Percentiles rank a stretch among this genome's conserved stretches.
Evolutionary conservation across 2,113 vertebrate genomes (phyloP).

Genomic region (Rhinoderma darwinii): DNA sequence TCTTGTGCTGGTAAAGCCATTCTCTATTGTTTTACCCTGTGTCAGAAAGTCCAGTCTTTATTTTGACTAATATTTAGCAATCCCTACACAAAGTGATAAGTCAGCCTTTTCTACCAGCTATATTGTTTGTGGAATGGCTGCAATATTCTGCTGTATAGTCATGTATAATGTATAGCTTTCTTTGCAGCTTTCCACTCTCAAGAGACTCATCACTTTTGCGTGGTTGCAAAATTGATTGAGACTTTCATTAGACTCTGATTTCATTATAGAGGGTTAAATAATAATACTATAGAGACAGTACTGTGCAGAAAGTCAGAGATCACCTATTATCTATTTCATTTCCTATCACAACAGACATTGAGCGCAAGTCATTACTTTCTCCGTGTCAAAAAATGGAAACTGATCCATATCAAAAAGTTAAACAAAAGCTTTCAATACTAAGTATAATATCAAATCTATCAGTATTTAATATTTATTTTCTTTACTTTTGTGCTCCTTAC

Average conservation of each 20-base stretch:
- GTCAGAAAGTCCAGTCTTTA: not conserved
- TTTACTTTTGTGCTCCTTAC: no score
- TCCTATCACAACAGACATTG: not conserved
- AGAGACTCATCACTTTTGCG: not conserved
- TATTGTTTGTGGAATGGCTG: not conserved
- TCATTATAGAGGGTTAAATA: not conserved
- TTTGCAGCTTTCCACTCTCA: not conserved
- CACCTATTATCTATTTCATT: not conserved
- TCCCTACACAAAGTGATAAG: not conserved
- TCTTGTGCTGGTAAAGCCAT: not conserved
- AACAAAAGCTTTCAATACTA: not conserved
- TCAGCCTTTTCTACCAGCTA: not conserved
- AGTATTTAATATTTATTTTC: no score
- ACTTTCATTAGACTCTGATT: not conserved
- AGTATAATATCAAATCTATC: no score
- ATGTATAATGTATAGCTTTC: not conserved
- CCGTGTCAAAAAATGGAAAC: not conserved
- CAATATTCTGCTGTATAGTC: not conserved
- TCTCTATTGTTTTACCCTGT: not conserved
- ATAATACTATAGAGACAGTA: not conserved
- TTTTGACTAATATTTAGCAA: not conserved
- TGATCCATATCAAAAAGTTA: not conserved
- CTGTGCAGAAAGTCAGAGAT: not conserved
- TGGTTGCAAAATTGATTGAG: not conserved
- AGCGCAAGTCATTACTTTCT: no score